phyloP scores from a whole-genome alignment of 2,888 invertebrate species.

The Cephus pulcher region DNA sequence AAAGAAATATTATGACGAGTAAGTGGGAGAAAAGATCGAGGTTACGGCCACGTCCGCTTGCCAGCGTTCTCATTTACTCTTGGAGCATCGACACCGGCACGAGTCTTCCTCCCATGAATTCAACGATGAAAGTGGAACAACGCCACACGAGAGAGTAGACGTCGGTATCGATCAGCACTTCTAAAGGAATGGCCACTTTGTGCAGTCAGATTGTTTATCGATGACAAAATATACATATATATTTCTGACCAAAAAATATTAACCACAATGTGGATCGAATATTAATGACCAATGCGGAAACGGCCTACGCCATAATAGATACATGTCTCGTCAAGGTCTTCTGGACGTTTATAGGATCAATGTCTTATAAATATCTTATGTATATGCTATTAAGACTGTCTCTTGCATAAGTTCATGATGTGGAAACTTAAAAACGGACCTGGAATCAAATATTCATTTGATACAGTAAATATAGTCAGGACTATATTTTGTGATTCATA shows the following conservation, averaged over 20 bases:
- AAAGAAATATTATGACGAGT: not conserved
- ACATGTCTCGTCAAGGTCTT: not conserved
- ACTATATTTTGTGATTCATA: not conserved
- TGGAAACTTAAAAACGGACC: not conserved
- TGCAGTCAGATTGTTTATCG: not conserved
- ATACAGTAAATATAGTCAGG: not conserved
- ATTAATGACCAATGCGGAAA: not conserved
- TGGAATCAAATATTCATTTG: not conserved
- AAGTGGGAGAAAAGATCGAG: slow-evolving; percentile 33
- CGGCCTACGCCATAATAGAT: not conserved
- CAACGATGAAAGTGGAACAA: slow-evolving; percentile 35
- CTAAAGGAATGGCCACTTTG: not conserved
- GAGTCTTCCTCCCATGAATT: slow-evolving; percentile 23
- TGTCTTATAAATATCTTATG: not conserved
- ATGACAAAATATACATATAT: not conserved
- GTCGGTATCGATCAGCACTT: not conserved
- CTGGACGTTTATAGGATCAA: not conserved
- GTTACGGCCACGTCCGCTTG: slow-evolving; percentile 26
- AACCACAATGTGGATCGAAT: not conserved
- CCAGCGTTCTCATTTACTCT: not conserved
- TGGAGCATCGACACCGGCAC: slow-evolving; percentile 1
- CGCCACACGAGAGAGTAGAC: not conserved
- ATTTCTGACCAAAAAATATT: not conserved
- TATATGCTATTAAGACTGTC: not conserved
- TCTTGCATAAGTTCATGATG: not conserved